Percentiles rank a stretch among this genome's conserved stretches.
Evolutionary conservation across 1,140 invertebrate genomes (phyloP).

Genomic region (Tachypleus tridentatus): DNA sequence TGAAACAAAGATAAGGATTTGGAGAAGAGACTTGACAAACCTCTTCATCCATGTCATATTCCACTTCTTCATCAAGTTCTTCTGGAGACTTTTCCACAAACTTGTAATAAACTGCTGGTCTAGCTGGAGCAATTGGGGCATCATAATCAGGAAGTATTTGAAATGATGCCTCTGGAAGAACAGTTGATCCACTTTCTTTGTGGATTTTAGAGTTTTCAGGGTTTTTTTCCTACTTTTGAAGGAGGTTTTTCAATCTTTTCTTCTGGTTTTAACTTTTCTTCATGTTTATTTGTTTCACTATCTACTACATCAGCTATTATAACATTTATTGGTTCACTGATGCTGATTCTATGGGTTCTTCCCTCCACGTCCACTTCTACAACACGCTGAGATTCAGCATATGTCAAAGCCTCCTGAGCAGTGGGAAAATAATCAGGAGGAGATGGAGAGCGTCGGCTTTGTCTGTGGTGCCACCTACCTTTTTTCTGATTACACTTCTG

Average conservation of each 20-base stretch:
- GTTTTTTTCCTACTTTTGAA: conserved; percentile 13
- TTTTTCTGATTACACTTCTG: conserved; percentile 20
- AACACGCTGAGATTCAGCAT: conserved; percentile 63
- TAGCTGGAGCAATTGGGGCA: conserved; percentile 61
- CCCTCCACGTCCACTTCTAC: conserved; percentile 72
- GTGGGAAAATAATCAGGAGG: conserved; percentile 30
- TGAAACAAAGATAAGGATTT: not conserved
- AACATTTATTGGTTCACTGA: conserved; percentile 39
- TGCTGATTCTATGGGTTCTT: conserved; percentile 41
- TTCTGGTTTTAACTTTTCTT: conserved; percentile 13
- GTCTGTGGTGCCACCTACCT: conserved; percentile 29
- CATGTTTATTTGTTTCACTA: conserved; percentile 12
- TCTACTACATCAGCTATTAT: conserved; percentile 16
- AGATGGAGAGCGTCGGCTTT: conserved; percentile 30
- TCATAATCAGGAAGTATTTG: conserved; percentile 63
- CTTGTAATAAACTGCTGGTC: conserved; percentile 62
- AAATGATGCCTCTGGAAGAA: conserved; percentile 67
- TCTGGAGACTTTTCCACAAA: conserved; percentile 92
- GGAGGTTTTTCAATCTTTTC: conserved; percentile 12
- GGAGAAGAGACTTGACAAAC: conserved; percentile 18
- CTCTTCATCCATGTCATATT: conserved; percentile 97
- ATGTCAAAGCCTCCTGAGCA: conserved; percentile 43
- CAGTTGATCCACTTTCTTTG: not conserved
- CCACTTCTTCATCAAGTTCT: conserved; percentile 84
- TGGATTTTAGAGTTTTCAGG: conserved; percentile 13